These are phyloP conservation scores for Cyrtodaria siliqua DNA, from an alignment of 2,888 invertebrate genomes.

Conservation along the genomic window DNA sequence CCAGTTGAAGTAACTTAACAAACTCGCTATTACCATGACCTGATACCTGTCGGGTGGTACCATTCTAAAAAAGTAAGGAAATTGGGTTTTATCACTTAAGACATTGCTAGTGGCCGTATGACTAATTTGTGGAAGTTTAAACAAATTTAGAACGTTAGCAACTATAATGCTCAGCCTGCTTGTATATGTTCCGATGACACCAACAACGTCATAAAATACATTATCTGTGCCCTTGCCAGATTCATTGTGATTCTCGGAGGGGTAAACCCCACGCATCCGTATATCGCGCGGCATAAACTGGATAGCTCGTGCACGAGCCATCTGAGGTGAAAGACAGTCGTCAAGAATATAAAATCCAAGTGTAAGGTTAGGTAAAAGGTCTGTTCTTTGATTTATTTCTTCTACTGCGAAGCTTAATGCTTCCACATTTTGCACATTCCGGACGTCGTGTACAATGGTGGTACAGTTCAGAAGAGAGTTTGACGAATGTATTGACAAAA, in stretches of 20 bases:
- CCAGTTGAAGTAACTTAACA: conserved; percentile 88
- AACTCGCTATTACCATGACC: conserved; percentile 72
- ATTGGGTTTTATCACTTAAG: conserved; percentile 77
- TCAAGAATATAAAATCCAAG: conserved; percentile 72
- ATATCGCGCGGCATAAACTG: conserved; percentile 69
- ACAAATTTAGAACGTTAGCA: conserved; percentile 76
- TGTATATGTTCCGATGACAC: conserved; percentile 79
- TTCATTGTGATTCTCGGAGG: background rate
- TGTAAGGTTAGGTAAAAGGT: conserved; percentile 64
- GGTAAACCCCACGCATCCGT: conserved; percentile 1
- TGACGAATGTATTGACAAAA: conserved; percentile 69
- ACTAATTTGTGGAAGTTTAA: conserved; percentile 78
- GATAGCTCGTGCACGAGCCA: conserved; percentile 69
- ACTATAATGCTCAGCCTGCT: conserved; percentile 76
- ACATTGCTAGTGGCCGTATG: conserved; percentile 78
- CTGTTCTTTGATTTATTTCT: conserved; percentile 63
- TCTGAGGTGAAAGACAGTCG: conserved; percentile 66
- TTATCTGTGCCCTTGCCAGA: background rate
- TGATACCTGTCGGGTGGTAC: conserved; percentile 80
- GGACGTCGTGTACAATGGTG: conserved; percentile 34
- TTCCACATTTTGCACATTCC: conserved; percentile 65
- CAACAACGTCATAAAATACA: conserved; percentile 76
- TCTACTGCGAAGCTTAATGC: conserved; percentile 68
- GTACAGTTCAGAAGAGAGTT: conserved; percentile 51
- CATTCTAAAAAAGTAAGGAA: conserved; percentile 81